These are phyloP conservation scores for Pyxicephalus adspersus DNA, from an alignment of 2,113 vertebrate species.

Conservation along the genomic window DNA sequence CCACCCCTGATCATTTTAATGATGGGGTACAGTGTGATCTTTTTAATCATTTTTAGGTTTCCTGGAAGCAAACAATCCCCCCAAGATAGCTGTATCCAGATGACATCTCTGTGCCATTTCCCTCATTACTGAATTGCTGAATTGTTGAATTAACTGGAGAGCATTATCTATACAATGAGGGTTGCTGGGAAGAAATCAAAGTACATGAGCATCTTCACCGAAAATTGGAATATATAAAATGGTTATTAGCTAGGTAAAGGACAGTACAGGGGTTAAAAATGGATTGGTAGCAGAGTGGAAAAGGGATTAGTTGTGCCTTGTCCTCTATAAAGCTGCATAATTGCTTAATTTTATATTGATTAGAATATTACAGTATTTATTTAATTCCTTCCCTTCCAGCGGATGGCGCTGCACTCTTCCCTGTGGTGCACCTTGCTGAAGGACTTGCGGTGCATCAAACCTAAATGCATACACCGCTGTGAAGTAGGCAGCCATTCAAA, in stretches of 20 bases:
- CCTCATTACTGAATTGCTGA: constrained; percentile 30
- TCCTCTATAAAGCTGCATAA: no score
- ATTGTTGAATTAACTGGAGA: constrained; percentile 27
- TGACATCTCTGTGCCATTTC: constrained; percentile 7
- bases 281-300: neutral
- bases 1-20: no score
- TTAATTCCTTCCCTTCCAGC: no score
- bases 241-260: neutral
- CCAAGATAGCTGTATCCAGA: neutral
- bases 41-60: neutral
- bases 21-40: neutral
- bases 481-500: no score
- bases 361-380: no score
- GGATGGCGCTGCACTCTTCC: no score
- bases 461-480: no score
- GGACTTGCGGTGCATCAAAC: no score
- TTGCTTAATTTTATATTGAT: no score
- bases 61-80: constrained; percentile 19
- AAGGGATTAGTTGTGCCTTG: no score
- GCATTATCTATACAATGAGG: constrained; percentile 23
- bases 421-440: no score
- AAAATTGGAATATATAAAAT: neutral
- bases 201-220: neutral
- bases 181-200: neutral
- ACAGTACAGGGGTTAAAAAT: neutral